Conservation (phyloP, 2,888 invertebrate genomes). For the Ypsolopha scabrella region DNA sequence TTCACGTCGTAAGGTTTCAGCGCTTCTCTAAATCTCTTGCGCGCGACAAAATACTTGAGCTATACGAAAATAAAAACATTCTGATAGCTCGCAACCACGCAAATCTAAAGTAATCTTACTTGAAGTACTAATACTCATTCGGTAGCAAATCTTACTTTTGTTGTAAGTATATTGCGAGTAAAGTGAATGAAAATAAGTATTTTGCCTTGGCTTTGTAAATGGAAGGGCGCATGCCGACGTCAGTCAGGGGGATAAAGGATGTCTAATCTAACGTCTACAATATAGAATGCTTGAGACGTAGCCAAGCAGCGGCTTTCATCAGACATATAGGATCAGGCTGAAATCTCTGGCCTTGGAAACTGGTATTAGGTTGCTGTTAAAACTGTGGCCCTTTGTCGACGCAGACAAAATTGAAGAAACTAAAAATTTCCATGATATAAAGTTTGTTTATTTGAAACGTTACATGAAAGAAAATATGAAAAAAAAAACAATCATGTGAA, state of each 20-base stretch:
- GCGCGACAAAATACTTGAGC: constrained; percentile 91
- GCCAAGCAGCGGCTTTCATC: background rate
- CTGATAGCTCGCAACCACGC: constrained; percentile 3
- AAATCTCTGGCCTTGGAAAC: background rate
- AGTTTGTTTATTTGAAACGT: background rate
- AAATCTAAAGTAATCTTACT: background rate
- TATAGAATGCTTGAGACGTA: background rate
- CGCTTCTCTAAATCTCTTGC: constrained; percentile 92
- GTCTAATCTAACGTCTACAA: background rate
- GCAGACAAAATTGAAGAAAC: background rate
- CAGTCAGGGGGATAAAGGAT: background rate
- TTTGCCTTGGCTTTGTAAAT: no score
- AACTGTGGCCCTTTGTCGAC: background rate
- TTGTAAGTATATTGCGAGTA: background rate
- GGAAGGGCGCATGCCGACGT: background rate
- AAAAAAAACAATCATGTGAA: constrained; percentile 8
- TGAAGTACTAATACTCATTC: background rate
- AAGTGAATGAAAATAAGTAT: background rate
- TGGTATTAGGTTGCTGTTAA: background rate
- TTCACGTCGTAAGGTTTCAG: constrained; percentile 94
- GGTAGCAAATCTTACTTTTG: background rate
- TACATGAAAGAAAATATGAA: background rate
- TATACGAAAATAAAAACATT: constrained; percentile 64
- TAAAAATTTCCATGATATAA: constrained; percentile 3
- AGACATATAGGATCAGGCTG: background rate